Conservation (phyloP, 1,140 invertebrate genomes). For the Penaeus indicus region DNA sequence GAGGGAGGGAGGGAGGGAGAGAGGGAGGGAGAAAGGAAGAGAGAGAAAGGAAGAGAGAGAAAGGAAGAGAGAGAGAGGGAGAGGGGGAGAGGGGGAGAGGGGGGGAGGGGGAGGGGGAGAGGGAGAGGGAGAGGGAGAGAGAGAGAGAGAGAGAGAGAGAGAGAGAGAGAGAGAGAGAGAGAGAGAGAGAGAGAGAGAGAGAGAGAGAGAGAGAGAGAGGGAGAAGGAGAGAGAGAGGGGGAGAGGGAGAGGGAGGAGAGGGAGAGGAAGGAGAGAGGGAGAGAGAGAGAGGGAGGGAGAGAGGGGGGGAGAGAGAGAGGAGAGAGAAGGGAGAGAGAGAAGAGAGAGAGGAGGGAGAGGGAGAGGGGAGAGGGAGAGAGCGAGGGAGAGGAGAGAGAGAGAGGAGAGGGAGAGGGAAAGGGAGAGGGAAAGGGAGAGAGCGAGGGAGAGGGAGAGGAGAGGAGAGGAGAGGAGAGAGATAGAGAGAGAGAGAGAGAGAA, state of each 20-base stretch:
- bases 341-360: no score
- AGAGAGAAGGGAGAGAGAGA: no score
- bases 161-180: neutral
- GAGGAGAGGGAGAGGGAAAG: neutral
- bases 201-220: neutral
- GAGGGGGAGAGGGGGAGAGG: neutral
- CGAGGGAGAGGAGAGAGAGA: no score
- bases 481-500: neutral
- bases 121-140: neutral
- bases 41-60: neutral
- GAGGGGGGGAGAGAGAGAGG: no score
- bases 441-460: neutral
- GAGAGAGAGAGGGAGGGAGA: no score
- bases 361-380: no score
- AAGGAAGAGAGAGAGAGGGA: neutral
- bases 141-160: neutral
- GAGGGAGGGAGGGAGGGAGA: neutral
- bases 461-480: neutral
- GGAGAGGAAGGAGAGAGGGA: no score
- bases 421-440: neutral
- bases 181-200: neutral
- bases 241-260: no score
- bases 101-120: no score
- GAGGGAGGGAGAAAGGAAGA: neutral
- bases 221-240: neutral